Evolutionary conservation across 2,797 vertebrate species (phyloP).

Genomic region (Enteromius anoplus): DNA sequence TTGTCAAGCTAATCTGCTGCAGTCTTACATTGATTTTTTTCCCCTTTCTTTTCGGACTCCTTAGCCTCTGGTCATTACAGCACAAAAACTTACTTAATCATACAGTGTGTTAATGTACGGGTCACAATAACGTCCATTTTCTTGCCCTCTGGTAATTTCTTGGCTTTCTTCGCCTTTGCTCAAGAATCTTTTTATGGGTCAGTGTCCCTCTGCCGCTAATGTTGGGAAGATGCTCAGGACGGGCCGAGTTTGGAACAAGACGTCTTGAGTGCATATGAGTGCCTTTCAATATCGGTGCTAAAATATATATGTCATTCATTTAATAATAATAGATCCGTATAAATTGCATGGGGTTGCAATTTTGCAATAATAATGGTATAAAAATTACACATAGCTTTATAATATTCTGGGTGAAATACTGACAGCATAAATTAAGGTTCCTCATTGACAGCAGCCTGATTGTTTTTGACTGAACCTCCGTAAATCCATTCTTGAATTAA

Average conservation of each 20-base stretch:
- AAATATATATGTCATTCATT: background rate
- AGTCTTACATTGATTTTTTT: conserved; percentile 89
- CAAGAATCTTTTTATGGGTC: conserved; percentile 87
- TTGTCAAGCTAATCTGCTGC: conserved; percentile 85
- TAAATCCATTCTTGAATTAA: background rate
- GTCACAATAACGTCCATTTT: conserved; percentile 82
- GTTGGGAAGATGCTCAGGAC: conserved; percentile 32
- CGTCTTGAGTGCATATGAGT: background rate
- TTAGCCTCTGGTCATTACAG: conserved; percentile 89
- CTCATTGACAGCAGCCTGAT: background rate
- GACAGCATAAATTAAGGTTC: background rate
- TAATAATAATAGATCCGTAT: background rate
- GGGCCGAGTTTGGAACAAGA: conserved; percentile 18
- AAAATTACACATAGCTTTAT: background rate
- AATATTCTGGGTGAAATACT: background rate
- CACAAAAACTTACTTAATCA: conserved; percentile 87
- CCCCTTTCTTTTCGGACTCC: conserved; percentile 75
- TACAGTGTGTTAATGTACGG: conserved; percentile 85
- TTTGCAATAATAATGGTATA: background rate
- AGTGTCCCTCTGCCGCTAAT: conserved; percentile 71
- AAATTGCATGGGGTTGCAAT: too few relatives aligned
- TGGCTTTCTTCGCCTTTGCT: conserved; percentile 78
- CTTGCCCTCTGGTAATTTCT: conserved; percentile 82
- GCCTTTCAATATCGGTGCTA: conserved; percentile 1
- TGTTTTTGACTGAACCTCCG: background rate